Evolutionary conservation across 2,888 invertebrate genomes (phyloP).

Genomic region (Tetragonula carbonaria): DNA sequence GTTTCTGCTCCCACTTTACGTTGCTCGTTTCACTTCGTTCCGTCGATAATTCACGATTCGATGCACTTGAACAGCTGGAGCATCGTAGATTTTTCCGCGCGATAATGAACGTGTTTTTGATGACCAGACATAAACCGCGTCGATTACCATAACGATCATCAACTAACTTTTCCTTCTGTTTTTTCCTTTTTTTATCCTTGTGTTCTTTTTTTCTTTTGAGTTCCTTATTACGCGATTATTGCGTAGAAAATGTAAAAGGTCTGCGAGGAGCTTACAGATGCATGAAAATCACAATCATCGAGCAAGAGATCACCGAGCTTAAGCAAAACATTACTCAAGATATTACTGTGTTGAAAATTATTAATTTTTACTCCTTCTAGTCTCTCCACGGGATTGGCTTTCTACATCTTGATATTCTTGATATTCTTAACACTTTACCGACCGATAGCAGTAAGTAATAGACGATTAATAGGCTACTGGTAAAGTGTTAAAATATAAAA

Average conservation of each 20-base stretch:
- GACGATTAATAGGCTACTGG: too few relatives aligned
- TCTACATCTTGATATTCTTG: background rate
- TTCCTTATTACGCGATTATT: background rate
- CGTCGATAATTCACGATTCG: slow-evolving; percentile 24
- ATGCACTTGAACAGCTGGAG: slow-evolving; percentile 3
- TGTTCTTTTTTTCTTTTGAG: background rate
- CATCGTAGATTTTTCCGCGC: background rate
- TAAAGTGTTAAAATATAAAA: too few relatives aligned
- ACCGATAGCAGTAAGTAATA: too few relatives aligned
- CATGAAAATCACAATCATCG: background rate
- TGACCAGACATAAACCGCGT: background rate
- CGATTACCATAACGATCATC: slow-evolving; percentile 1
- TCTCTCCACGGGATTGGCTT: background rate
- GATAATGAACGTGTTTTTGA: slow-evolving; percentile 5
- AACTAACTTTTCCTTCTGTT: too few relatives aligned
- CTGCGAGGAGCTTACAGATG: too few relatives aligned
- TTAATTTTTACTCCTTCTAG: background rate
- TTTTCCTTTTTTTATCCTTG: background rate
- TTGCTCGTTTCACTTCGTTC: background rate
- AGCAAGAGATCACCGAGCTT: too few relatives aligned
- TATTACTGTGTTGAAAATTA: background rate
- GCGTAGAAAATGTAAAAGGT: background rate
- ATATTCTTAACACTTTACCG: background rate
- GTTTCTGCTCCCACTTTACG: background rate
- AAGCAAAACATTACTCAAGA: background rate